These are phyloP conservation scores for Varanus salvator DNA, from an alignment of 2,113 vertebrate genomes.

Conservation along the genomic window DNA sequence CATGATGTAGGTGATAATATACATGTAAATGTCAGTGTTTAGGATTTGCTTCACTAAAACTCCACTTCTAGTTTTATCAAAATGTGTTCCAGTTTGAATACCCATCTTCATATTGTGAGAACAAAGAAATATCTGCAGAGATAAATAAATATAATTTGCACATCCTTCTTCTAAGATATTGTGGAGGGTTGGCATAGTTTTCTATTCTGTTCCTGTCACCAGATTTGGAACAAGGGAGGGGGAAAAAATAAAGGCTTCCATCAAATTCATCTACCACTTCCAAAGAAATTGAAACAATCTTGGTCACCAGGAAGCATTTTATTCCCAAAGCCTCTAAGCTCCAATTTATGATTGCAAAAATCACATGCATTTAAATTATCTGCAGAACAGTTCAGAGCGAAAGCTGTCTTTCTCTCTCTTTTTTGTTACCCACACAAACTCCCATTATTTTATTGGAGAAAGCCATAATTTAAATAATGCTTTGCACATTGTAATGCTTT, in stretches of 20 bases:
- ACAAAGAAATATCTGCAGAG: background rate
- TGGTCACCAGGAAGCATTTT: slow-evolving; percentile 19
- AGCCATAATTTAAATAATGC: slow-evolving; percentile 66
- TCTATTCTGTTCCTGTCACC: background rate
- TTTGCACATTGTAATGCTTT: slow-evolving; percentile 55
- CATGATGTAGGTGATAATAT: background rate
- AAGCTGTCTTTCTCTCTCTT: slow-evolving; percentile 50
- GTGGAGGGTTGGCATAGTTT: background rate
- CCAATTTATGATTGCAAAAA: slow-evolving; percentile 49
- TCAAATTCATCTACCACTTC: background rate
- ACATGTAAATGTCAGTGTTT: background rate
- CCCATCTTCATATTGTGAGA: background rate
- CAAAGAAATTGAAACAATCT: slow-evolving; percentile 18
- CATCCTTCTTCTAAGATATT: background rate
- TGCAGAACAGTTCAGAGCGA: slow-evolving; percentile 39
- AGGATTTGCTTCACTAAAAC: background rate
- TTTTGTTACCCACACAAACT: slow-evolving; percentile 55
- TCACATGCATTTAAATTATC: slow-evolving; percentile 42
- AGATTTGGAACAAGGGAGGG: background rate
- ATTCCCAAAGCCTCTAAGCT: slow-evolving; percentile 25
- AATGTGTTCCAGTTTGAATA: too few species aligned
- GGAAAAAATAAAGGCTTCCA: background rate
- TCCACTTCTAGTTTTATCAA: background rate
- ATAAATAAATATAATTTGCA: background rate
- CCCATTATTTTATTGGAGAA: slow-evolving; percentile 55